A percentile compares a stretch with the other conserved stretches of the same genome.
Conservation (phyloP, 2,797 vertebrate genomes). For the Heteromormyrus szaboi region DNA sequence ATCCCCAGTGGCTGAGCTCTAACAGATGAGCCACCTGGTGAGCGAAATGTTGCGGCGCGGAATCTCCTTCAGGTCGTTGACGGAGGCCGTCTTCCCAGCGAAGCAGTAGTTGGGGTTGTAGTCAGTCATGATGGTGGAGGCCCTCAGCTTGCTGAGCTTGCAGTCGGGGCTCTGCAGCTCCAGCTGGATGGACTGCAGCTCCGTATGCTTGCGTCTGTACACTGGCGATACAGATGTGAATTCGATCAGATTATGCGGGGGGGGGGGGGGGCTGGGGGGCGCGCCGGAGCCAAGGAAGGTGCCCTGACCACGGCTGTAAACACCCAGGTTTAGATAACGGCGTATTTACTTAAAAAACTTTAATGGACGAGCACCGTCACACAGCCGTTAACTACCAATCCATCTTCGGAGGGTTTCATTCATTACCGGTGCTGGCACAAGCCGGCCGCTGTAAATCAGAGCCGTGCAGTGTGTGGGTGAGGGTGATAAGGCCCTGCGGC, state of each 20-base stretch:
- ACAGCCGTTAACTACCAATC: constrained; percentile 49
- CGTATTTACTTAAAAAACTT: constrained; percentile 59
- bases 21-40: constrained; percentile 66
- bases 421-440: constrained; percentile 42
- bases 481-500: background rate
- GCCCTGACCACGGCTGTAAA: constrained; percentile 43
- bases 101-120: constrained; percentile 99
- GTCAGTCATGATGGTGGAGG: constrained; percentile 98
- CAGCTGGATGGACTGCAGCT: constrained; percentile 95
- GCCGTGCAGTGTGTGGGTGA: background rate
- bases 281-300: constrained; percentile 13
- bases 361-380: constrained; percentile 58
- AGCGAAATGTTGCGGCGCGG: constrained; percentile 91
- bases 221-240: constrained; percentile 55
- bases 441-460: constrained; percentile 28
- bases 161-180: constrained; percentile 97
- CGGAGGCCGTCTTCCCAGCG: constrained; percentile 88
- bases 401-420: constrained; percentile 53
- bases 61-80: constrained; percentile 96
- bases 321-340: constrained; percentile 37
- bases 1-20: background rate
- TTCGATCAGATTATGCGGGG: background rate
- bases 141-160: constrained; percentile 92
- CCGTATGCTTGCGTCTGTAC: constrained; percentile 93
- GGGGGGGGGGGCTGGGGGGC: background rate